A percentile compares a stretch with the other conserved stretches of the same genome.
Conservation (phyloP, 2,888 invertebrate species). For the Rotaria socialis region DNA sequence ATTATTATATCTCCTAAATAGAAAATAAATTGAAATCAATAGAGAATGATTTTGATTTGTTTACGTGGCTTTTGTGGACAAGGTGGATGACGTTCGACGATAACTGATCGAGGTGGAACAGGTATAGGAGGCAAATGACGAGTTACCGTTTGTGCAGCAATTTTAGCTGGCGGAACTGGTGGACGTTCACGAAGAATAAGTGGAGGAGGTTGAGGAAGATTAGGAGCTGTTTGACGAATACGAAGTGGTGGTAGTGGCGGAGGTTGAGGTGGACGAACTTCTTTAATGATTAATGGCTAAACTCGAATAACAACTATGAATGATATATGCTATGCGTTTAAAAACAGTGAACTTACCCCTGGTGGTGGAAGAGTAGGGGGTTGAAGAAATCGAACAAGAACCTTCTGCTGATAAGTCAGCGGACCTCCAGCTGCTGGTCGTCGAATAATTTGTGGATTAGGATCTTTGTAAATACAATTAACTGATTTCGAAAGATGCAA, state of each 20-base stretch:
- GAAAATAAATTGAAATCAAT: background rate
- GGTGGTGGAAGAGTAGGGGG: constrained; percentile 24
- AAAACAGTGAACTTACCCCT: background rate
- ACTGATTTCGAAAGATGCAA: background rate
- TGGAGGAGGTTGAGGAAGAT: constrained; percentile 2
- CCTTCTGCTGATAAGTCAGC: background rate
- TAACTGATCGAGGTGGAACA: constrained; percentile 40
- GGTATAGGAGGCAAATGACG: constrained; percentile 35
- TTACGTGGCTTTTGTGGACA: background rate
- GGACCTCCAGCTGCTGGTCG: background rate
- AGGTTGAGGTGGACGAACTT: background rate
- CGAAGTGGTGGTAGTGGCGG: background rate
- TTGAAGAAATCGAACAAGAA: constrained; percentile 22
- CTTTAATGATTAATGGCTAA: background rate
- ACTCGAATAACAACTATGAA: background rate
- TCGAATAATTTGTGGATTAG: constrained; percentile 24
- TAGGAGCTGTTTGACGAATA: background rate
- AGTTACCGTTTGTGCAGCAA: constrained; percentile 34
- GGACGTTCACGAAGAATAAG: constrained; percentile 41
- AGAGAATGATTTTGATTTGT: background rate
- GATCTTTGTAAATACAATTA: background rate
- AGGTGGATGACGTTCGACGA: constrained; percentile 20
- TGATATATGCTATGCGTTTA: too few relatives aligned
- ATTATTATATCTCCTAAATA: background rate
- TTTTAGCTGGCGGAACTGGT: constrained; percentile 8